A percentile compares a stretch with the other conserved stretches of the same genome.
Conservation (phyloP, 2,888 invertebrate genomes). For the Chrysotoxum bicinctum region DNA sequence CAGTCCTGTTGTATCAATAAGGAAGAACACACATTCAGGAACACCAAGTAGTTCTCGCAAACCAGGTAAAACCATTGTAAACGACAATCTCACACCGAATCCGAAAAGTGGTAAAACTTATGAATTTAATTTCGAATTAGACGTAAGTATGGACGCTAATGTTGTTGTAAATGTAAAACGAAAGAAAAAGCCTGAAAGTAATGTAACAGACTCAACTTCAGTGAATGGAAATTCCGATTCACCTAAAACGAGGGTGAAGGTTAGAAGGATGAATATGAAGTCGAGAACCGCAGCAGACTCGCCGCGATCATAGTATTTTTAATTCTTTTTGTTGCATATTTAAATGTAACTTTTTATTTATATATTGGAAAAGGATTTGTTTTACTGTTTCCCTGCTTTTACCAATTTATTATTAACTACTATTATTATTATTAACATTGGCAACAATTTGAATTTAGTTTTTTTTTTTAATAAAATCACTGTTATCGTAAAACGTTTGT, state of each 20-base stretch:
- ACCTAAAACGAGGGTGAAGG: constrained; percentile 77
- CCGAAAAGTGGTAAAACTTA: constrained; percentile 79
- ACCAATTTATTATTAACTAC: not conserved
- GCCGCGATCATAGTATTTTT: constrained; percentile 19
- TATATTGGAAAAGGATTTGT: not conserved
- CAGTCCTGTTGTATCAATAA: constrained; percentile 76
- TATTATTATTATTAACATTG: constrained; percentile 1
- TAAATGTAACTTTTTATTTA: constrained; percentile 9
- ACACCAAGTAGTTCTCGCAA: constrained; percentile 73
- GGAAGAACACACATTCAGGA: constrained; percentile 20
- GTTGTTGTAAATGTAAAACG: constrained; percentile 81
- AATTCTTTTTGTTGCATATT: constrained; percentile 28
- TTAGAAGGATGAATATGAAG: constrained; percentile 75
- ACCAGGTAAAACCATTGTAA: constrained; percentile 79
- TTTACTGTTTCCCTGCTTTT: not conserved
- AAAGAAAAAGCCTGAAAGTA: constrained; percentile 76
- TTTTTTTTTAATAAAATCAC: not conserved
- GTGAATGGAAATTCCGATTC: constrained; percentile 62
- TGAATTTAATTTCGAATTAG: constrained; percentile 81
- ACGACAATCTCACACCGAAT: constrained; percentile 79
- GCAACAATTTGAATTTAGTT: constrained; percentile 5
- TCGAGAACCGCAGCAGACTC: not conserved
- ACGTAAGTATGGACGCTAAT: constrained; percentile 82
- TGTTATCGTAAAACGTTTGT: constrained; percentile 2
- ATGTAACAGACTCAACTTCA: constrained; percentile 2